These are phyloP conservation scores for Phenganax stokvisi DNA, from an alignment of 92 coral and sea anemone species.

Conservation along the genomic window DNA sequence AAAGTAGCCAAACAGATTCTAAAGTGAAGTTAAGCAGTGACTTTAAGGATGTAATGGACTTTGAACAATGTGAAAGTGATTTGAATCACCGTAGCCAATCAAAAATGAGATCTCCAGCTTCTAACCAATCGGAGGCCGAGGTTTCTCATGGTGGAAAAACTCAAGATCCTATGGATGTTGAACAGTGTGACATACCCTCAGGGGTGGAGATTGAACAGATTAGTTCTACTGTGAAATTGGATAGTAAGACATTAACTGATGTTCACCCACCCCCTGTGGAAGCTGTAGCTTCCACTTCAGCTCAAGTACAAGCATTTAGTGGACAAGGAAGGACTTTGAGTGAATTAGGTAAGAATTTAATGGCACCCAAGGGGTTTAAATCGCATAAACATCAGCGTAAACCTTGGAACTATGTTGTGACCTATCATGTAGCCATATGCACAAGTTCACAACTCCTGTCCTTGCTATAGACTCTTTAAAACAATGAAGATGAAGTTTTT, in stretches of 20 bases:
- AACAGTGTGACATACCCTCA: slow-evolving; percentile 5
- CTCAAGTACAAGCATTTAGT: slow-evolving; percentile 17
- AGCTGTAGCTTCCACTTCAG: slow-evolving; percentile 14
- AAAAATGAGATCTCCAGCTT: not conserved
- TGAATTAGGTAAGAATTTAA: slow-evolving; percentile 8
- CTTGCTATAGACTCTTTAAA: too few relatives aligned
- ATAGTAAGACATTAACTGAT: not conserved
- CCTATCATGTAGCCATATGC: too few relatives aligned
- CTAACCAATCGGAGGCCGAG: not conserved
- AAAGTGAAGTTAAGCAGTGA: not conserved
- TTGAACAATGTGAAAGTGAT: slow-evolving; percentile 15
- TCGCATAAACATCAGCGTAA: too few relatives aligned
- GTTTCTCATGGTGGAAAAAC: not conserved
- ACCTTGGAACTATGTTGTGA: too few relatives aligned
- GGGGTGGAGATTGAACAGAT: not conserved
- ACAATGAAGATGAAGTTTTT: too few relatives aligned
- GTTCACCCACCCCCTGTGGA: not conserved
- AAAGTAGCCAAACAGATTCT: too few relatives aligned
- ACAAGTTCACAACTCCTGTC: too few relatives aligned
- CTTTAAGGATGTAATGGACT: not conserved
- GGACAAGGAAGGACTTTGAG: slow-evolving; percentile 34
- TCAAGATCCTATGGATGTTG: slow-evolving; percentile 22
- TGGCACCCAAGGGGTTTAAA: too few relatives aligned
- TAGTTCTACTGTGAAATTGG: not conserved
- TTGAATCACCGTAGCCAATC: too few relatives aligned